A percentile compares a stretch with the other conserved stretches of the same genome.
Evolutionary conservation across 2,797 vertebrate genomes (phyloP).

Genomic region (Masticophis lateralis): DNA sequence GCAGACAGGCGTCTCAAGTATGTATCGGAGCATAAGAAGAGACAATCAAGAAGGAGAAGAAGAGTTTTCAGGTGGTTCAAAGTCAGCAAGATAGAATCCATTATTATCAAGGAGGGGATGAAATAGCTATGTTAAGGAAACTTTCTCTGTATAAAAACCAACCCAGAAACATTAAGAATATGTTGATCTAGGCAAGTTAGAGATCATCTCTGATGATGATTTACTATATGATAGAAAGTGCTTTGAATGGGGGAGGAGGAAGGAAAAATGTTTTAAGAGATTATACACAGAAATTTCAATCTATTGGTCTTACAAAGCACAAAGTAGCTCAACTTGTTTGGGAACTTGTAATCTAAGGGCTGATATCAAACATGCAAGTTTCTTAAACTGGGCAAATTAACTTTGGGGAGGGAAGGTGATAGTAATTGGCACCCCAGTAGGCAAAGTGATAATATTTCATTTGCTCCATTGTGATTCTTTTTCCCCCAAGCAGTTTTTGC

Average conservation of each 20-base stretch:
- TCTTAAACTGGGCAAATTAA: not conserved
- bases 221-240: not conserved
- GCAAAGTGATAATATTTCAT: not conserved
- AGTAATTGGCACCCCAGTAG: not conserved
- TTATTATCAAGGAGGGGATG: not conserved
- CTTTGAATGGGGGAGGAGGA: not conserved
- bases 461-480: not conserved
- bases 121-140: not conserved
- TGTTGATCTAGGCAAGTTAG: not conserved
- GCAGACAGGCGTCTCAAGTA: not conserved
- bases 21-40: not conserved
- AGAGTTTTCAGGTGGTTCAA: not conserved
- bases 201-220: not conserved
- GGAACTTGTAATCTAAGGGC: not conserved
- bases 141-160: not conserved
- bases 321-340: not conserved
- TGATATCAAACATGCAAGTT: not conserved
- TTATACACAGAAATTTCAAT: not conserved
- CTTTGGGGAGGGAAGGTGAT: not conserved
- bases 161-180: not conserved
- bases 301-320: not conserved
- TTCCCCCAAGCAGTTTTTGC: not conserved
- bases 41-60: not conserved
- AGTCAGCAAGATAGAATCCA: not conserved
- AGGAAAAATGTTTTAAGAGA: not conserved